phyloP scores from a whole-genome alignment of 1,140 invertebrate genomes.

The Pogonomyrmex californicus region DNA sequence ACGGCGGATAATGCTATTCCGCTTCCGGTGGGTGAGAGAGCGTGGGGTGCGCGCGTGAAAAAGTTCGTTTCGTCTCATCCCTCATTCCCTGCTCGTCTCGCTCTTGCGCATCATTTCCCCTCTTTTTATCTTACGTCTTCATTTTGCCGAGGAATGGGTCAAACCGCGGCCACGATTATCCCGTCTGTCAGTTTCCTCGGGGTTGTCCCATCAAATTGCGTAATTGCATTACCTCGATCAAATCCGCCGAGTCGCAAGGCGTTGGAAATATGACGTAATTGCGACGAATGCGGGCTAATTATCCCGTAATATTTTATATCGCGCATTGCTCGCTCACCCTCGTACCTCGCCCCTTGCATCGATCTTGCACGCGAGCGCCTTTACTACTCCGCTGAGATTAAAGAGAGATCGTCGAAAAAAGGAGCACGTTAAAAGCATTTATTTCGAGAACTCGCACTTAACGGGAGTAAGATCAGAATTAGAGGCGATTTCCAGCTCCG shows the following conservation, averaged over 20 bases:
- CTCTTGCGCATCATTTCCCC: not conserved
- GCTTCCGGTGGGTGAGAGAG: conserved; percentile 45
- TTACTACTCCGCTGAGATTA: conserved; percentile 47
- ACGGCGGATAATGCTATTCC: conserved; percentile 74
- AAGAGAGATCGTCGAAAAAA: conserved; percentile 61
- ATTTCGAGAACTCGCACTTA: conserved; percentile 70
- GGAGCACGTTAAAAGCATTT: conserved; percentile 69
- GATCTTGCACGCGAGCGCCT: conserved; percentile 17
- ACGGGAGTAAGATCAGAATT: conserved; percentile 61
- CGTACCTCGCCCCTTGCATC: not conserved
- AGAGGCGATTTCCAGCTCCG: conserved; percentile 62
- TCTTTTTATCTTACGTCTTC: conserved; percentile 2
- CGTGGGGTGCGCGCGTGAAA: conserved; percentile 51
- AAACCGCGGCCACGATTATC: conserved; percentile 51
- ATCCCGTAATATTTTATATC: conserved; percentile 18
- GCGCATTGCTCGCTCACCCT: conserved; percentile 7
- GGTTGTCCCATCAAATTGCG: not conserved
- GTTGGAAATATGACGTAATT: not conserved
- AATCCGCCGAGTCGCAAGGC: not conserved
- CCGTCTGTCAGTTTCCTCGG: conserved; percentile 25
- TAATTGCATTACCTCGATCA: conserved; percentile 26
- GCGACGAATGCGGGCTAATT: conserved; percentile 23
- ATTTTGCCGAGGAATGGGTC: conserved; percentile 51
- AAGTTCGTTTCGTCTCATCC: conserved; percentile 67
- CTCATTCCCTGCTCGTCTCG: conserved; percentile 58